Base-by-base conservation (phyloP, 2,113 vertebrate species). In the Orthonyx spaldingii region DNA sequence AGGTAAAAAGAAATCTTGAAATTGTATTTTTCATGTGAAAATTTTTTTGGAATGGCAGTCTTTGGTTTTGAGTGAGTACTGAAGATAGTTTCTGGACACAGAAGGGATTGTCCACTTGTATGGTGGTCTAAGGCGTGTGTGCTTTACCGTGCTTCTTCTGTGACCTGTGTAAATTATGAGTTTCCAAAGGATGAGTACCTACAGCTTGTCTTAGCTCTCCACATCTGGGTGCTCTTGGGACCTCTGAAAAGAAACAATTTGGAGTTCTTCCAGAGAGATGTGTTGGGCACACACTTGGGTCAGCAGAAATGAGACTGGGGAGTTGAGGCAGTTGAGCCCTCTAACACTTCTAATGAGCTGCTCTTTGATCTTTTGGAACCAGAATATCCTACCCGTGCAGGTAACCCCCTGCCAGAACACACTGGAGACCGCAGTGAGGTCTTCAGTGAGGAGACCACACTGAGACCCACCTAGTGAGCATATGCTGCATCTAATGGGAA, bases 211-310 rank as follows among this genome's bases (percentile, higher is more conserved):
- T 68, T 64, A 16, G 7, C 5, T 30, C 22, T 81, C 37, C 11
- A 8, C 27, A 15, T 59, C 41, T 52, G 6, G 16, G 3, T 8
- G 3, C 13, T 84, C 24, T 33, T 56, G 9, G 3, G 2, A 57
- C 30, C 18, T 65, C 37, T 42, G 50, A 12, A 74, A 39, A 35
- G 47, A 60, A 42, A n/a, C 16, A 61, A 17, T 53, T 39, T 56
- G 28, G 9, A 22, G 12, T 35, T 95, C 14, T 50, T 83, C 13
- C 12, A 46, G 42, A 65, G n/a, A 33, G 16, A 15, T 0, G 0
- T 26, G 22, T 46, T 41, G 27, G 13, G 12, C 39, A 18, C 19
- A 32, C 2, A 1, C 6, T 42, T 47, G 5, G 0, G 1, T 63
- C 19, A 47, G n/a, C 33, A 68, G 55, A 80, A 61, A 27, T 18